These are phyloP conservation scores for Ditylenchus dipsaci DNA, from an alignment of 1,140 invertebrate species.

Conservation along the genomic window DNA sequence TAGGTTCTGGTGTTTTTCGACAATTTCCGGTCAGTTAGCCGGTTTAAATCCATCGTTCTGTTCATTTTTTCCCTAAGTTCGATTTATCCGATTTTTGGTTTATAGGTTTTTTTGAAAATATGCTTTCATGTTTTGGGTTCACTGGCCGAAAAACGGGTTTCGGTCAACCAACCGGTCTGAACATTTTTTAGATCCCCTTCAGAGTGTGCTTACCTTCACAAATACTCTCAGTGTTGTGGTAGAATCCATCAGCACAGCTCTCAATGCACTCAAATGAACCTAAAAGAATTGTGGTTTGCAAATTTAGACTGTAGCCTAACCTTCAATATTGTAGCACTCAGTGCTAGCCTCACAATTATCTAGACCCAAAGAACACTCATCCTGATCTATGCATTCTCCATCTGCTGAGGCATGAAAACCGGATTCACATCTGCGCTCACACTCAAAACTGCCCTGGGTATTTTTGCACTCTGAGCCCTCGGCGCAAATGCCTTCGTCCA, in stretches of 20 bases:
- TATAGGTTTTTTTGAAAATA: too few relatives aligned
- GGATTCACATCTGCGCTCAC: conserved; percentile 16
- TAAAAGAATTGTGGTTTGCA: neutral
- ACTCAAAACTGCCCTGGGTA: conserved; percentile 29
- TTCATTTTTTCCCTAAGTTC: too few relatives aligned
- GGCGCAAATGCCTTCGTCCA: conserved; percentile 26
- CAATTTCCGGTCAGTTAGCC: too few relatives aligned
- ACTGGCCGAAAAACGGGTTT: too few relatives aligned
- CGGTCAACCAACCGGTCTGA: too few relatives aligned
- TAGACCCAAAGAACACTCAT: conserved; percentile 38
- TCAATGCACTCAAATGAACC: conserved; percentile 33
- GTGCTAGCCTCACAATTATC: conserved; percentile 26
- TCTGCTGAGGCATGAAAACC: conserved; percentile 27
- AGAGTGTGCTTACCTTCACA: too few relatives aligned
- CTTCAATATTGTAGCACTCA: conserved; percentile 40
- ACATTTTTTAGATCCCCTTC: too few relatives aligned
- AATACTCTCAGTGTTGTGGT: conserved; percentile 11
- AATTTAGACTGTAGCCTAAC: conserved; percentile 1
- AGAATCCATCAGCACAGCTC: conserved; percentile 30
- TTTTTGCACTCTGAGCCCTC: neutral
- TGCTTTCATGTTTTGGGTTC: too few relatives aligned
- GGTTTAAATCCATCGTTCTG: too few relatives aligned
- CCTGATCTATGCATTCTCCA: conserved; percentile 36
- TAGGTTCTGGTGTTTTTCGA: too few relatives aligned
- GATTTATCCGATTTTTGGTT: too few relatives aligned